Evolutionary conservation across 2,888 invertebrate genomes (phyloP).

Genomic region (Lycaena phlaeas): DNA sequence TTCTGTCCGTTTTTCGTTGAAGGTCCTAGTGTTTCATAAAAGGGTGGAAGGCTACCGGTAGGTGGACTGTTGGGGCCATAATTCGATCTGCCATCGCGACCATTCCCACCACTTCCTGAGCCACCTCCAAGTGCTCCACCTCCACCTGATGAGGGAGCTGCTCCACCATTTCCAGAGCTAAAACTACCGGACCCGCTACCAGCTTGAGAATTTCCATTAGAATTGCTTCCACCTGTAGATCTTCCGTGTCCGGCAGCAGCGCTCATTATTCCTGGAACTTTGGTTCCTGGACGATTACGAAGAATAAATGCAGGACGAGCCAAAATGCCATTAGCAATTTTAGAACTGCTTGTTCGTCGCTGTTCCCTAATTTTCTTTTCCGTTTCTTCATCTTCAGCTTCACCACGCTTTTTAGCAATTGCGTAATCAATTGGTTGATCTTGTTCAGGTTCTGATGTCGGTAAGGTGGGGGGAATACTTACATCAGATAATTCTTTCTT

Average conservation of each 20-base stretch:
- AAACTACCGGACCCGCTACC: slow-evolving; percentile 65
- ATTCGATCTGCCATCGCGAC: slow-evolving; percentile 87
- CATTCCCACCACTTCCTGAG: slow-evolving; percentile 84
- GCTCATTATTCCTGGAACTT: slow-evolving; percentile 77
- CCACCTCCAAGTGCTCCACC: slow-evolving; percentile 77
- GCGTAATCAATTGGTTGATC: slow-evolving; percentile 93
- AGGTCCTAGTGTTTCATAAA: slow-evolving; percentile 83
- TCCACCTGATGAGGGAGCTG: slow-evolving; percentile 74
- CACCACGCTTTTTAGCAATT: slow-evolving; percentile 85
- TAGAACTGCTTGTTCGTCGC: slow-evolving; percentile 77
- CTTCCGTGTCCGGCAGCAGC: slow-evolving; percentile 88
- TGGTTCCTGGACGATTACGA: slow-evolving; percentile 69
- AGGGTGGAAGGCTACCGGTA: slow-evolving; percentile 89
- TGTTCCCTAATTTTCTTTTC: slow-evolving; percentile 80
- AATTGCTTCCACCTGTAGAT: slow-evolving; percentile 73
- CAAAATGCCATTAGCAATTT: slow-evolving; percentile 73
- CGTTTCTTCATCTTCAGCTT: slow-evolving; percentile 77
- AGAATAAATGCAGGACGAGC: slow-evolving; percentile 69
- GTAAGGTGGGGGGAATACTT: slow-evolving; percentile 62
- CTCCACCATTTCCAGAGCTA: slow-evolving; percentile 68
- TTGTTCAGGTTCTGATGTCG: slow-evolving; percentile 78
- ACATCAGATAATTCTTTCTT: slow-evolving; percentile 65
- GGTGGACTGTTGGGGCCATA: slow-evolving; percentile 92
- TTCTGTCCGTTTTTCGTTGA: slow-evolving; percentile 82
- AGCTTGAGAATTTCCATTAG: slow-evolving; percentile 66